A percentile compares a stretch with the other conserved stretches of the same genome.
These are phyloP conservation scores for Caenorhabditis remanei DNA, from an alignment of 1,140 invertebrate genomes.

Conservation along the genomic window DNA sequence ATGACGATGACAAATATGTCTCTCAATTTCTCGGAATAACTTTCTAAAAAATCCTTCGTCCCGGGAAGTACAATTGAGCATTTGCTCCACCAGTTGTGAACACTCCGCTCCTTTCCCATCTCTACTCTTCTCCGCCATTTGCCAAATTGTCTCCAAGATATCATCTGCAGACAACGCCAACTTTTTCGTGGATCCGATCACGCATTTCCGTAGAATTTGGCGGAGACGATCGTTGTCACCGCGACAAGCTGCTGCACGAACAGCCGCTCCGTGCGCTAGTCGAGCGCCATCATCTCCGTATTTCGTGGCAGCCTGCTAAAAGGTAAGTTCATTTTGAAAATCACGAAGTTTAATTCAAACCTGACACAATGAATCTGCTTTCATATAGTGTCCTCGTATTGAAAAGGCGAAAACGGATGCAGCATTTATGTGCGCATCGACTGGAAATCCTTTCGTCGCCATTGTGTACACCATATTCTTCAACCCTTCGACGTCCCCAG, in stretches of 20 bases:
- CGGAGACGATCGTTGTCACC: constrained; percentile 30
- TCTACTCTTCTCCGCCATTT: constrained; percentile 36
- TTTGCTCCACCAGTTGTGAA: constrained; percentile 35
- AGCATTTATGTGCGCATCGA: constrained; percentile 35
- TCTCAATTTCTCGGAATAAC: constrained; percentile 26
- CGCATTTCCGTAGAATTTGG: constrained; percentile 24
- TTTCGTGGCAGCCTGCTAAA: constrained; percentile 36
- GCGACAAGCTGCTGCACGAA: constrained; percentile 5
- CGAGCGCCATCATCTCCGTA: not conserved
- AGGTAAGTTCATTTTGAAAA: not conserved
- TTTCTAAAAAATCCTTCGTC: constrained; percentile 37
- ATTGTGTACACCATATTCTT: constrained; percentile 39
- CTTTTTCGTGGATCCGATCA: constrained; percentile 24
- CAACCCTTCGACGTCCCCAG: constrained; percentile 13
- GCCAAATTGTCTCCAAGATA: constrained; percentile 31
- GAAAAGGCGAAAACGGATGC: constrained; percentile 30
- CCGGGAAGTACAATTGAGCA: constrained; percentile 23
- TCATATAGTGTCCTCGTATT: constrained; percentile 16
- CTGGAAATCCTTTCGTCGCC: constrained; percentile 19
- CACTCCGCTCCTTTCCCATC: constrained; percentile 36
- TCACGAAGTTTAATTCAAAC: not conserved
- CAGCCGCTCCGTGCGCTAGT: constrained; percentile 42
- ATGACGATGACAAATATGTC: constrained; percentile 30
- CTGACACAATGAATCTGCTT: constrained; percentile 33
- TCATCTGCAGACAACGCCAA: not conserved